Conservation (phyloP, 1,140 invertebrate species). For the Drosophila quadrilineata region DNA sequence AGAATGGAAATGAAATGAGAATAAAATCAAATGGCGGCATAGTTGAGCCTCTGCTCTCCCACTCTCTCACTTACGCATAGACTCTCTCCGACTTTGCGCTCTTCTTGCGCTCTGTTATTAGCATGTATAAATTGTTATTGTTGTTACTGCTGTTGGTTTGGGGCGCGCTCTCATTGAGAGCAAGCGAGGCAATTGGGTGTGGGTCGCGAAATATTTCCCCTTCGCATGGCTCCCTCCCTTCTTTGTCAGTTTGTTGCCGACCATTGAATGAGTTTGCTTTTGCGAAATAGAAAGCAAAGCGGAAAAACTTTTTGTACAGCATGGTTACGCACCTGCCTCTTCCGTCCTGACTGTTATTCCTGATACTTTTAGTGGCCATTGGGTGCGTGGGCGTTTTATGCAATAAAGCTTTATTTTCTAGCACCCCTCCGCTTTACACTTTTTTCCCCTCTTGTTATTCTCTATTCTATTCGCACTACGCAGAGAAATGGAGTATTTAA, state of each 20-base stretch:
- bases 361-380: too few species aligned
- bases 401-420: too few species aligned
- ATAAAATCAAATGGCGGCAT: slow-evolving; percentile 30
- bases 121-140: slow-evolving; percentile 53
- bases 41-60: not conserved
- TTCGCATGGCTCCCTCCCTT: not conserved
- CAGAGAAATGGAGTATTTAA: too few species aligned
- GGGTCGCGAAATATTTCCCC: not conserved
- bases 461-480: slow-evolving; percentile 45
- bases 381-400: too few species aligned
- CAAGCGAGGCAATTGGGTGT: slow-evolving; percentile 33
- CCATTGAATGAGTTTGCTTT: slow-evolving; percentile 4
- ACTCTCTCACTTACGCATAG: not conserved
- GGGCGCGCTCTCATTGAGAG: slow-evolving; percentile 27
- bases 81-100: slow-evolving; percentile 12
- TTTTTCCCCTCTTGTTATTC: too few species aligned
- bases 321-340: slow-evolving; percentile 19
- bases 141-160: slow-evolving; percentile 44
- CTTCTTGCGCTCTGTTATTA: slow-evolving; percentile 25
- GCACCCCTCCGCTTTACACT: too few species aligned
- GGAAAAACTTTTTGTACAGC: slow-evolving; percentile 34
- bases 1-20: slow-evolving; percentile 25
- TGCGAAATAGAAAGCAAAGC: slow-evolving; percentile 20
- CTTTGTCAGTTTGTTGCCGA: too few species aligned
- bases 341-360: not conserved